phyloP scores from a whole-genome alignment of 2,888 invertebrate species.

The Nipponacmea schrenckii region DNA sequence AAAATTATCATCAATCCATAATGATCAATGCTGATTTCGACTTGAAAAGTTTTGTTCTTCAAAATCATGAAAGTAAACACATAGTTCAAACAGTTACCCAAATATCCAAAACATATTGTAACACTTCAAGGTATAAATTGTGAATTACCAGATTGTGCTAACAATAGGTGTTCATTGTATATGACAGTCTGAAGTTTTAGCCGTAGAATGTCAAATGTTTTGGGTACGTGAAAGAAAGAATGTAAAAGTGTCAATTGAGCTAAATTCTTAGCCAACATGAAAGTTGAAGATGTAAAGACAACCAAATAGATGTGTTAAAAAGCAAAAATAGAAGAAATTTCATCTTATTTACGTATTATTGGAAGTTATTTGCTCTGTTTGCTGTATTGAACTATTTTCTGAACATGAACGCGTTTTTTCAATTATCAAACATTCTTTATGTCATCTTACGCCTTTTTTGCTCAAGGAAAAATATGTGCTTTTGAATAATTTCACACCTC shows the following conservation, averaged over 20 bases:
- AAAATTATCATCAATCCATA: too few species aligned
- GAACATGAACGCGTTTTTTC: background rate
- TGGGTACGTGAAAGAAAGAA: background rate
- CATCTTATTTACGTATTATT: constrained; percentile 4
- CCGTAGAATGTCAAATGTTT: background rate
- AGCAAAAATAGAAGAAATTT: background rate
- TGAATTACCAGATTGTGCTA: too few species aligned
- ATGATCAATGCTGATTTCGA: too few species aligned
- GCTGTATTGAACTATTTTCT: constrained; percentile 1
- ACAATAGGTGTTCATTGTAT: too few species aligned
- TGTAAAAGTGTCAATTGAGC: background rate
- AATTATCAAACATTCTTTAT: background rate
- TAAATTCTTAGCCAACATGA: background rate
- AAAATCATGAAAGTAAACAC: too few species aligned
- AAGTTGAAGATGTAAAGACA: background rate
- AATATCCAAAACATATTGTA: too few species aligned
- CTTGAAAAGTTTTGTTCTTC: too few species aligned
- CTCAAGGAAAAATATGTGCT: background rate
- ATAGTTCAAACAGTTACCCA: too few species aligned
- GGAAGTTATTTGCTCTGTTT: background rate
- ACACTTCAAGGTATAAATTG: too few species aligned
- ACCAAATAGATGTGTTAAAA: constrained; percentile 2
- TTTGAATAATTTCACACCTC: constrained; percentile 7
- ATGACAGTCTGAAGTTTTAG: too few species aligned
- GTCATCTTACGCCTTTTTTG: background rate